phyloP scores from a whole-genome alignment of 2,888 invertebrate genomes.

The Muschampia plurimacula region DNA sequence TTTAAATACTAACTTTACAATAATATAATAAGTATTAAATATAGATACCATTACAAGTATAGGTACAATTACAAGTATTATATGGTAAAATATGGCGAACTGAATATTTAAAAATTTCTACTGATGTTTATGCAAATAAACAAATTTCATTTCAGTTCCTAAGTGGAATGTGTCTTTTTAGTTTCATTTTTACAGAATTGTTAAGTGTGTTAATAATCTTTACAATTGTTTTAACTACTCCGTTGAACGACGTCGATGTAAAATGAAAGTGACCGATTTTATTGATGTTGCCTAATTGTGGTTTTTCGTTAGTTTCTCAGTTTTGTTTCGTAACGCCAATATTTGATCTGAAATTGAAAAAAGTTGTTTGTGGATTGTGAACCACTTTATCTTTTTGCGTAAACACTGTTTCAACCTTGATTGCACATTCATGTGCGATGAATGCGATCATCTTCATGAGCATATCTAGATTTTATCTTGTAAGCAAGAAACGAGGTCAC shows the following conservation, averaged over 20 bases:
- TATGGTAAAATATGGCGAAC: no score
- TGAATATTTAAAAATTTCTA: no score
- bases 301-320: conserved; percentile 26
- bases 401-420: conserved; percentile 29
- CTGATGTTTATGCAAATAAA: no score
- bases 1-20: no score
- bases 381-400: conserved; percentile 22
- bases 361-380: conserved; percentile 17
- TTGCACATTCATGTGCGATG: conserved; percentile 14
- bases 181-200: conserved; percentile 35
- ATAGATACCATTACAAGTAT: no score
- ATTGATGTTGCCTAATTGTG: conserved; percentile 32
- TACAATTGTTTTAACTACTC: conserved; percentile 8
- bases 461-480: conserved; percentile 42
- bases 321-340: conserved; percentile 29
- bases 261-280: conserved; percentile 23
- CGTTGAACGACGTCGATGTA: conserved; percentile 9
- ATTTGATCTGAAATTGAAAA: conserved; percentile 30
- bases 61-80: no score
- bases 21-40: no score
- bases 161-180: conserved; percentile 56
- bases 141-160: no score
- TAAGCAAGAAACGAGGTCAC: conserved; percentile 44
- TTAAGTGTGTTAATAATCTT: conserved; percentile 11
- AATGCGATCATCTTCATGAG: conserved; percentile 17